These are phyloP conservation scores for Brachyrhaphis roseni DNA, from an alignment of 2,797 vertebrate genomes.

Conservation along the genomic window DNA sequence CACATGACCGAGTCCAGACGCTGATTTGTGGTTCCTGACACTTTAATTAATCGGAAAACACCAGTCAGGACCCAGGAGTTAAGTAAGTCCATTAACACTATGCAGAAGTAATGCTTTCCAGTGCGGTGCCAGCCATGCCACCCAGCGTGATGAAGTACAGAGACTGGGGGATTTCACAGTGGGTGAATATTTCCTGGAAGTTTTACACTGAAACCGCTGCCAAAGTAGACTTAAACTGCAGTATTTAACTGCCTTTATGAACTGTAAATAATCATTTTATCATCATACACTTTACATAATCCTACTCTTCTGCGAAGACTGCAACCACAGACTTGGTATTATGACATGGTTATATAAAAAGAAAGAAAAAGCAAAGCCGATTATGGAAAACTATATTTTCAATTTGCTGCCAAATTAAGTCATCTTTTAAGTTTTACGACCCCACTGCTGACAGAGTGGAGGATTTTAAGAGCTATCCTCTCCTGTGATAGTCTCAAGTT, in stretches of 20 bases:
- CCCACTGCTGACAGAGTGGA: neutral
- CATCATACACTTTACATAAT: slow-evolving; percentile 1
- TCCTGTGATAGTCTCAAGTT: slow-evolving; percentile 17
- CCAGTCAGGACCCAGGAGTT: slow-evolving; percentile 76
- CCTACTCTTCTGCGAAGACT: slow-evolving; percentile 6
- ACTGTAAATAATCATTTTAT: slow-evolving; percentile 33
- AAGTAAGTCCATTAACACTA: slow-evolving; percentile 83
- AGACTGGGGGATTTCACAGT: slow-evolving; percentile 54
- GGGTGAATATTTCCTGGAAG: slow-evolving; percentile 61
- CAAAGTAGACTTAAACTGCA: slow-evolving; percentile 40
- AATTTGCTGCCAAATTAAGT: slow-evolving; percentile 1
- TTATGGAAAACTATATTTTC: neutral
- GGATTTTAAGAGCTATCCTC: slow-evolving; percentile 17
- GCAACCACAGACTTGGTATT: neutral
- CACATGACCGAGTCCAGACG: slow-evolving; percentile 63
- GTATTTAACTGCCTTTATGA: slow-evolving; percentile 21
- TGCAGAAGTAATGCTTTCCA: slow-evolving; percentile 73
- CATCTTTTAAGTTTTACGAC: slow-evolving; percentile 12
- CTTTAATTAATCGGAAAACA: slow-evolving; percentile 84
- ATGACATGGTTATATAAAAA: neutral
- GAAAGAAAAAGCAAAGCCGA: neutral
- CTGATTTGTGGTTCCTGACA: slow-evolving; percentile 82
- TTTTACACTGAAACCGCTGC: slow-evolving; percentile 44
- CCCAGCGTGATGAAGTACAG: slow-evolving; percentile 67
- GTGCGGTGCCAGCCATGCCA: slow-evolving; percentile 71